Evolutionary conservation across 2,888 invertebrate species (phyloP).

Genomic region (Scaptomyza polygonia): DNA sequence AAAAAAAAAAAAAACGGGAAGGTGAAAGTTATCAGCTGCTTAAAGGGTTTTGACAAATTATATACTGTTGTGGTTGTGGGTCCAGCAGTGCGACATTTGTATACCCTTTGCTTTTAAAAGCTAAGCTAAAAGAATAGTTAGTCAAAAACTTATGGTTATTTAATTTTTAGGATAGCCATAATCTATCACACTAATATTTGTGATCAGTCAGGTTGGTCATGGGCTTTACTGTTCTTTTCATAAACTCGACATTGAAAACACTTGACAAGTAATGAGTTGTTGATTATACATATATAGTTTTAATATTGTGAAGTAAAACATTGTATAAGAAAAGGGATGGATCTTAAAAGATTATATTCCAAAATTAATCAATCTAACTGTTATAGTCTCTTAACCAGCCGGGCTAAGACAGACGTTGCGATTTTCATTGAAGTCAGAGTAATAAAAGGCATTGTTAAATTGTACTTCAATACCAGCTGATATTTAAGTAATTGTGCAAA

Average conservation of each 20-base stretch:
- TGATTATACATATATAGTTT: conserved; percentile 4
- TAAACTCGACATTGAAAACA: background rate
- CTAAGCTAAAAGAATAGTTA: background rate
- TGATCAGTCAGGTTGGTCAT: background rate
- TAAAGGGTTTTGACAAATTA: conserved; percentile 21
- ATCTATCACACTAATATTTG: background rate
- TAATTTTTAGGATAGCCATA: background rate
- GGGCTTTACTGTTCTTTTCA: background rate
- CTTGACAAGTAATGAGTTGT: conserved; percentile 1
- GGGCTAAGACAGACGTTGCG: too few species aligned
- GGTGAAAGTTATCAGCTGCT: conserved; percentile 76
- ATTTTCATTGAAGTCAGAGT: too few species aligned
- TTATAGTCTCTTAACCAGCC: too few species aligned
- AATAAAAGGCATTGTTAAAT: too few species aligned
- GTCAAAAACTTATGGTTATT: background rate
- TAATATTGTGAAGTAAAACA: conserved; percentile 9
- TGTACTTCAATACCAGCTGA: too few species aligned
- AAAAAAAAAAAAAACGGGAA: conserved; percentile 68
- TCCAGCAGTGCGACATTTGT: background rate
- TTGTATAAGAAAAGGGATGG: background rate
- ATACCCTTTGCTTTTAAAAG: conserved; percentile 14
- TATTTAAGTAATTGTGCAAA: background rate
- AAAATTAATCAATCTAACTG: too few species aligned
- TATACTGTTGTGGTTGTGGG: conserved; percentile 21
- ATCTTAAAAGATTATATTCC: too few species aligned